Evolutionary conservation across 1,140 invertebrate genomes (phyloP).

Genomic region (Drosophila busckii): DNA sequence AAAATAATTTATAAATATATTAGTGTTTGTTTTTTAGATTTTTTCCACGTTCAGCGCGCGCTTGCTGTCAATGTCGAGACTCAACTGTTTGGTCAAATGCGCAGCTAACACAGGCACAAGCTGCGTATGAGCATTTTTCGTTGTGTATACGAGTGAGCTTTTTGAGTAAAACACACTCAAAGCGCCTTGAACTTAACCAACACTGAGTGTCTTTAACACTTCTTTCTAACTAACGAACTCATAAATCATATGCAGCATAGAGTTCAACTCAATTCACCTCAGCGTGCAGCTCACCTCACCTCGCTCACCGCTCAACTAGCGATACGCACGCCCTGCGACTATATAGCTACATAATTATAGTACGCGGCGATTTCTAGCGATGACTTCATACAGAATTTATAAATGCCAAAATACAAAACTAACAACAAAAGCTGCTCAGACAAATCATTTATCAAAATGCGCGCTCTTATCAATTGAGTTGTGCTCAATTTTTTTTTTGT

Average conservation of each 20-base stretch:
- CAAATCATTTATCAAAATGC: slow-evolving; percentile 59
- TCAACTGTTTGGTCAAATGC: slow-evolving; percentile 70
- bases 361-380: no score
- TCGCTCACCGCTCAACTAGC: no score
- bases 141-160: slow-evolving; percentile 45
- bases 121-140: slow-evolving; percentile 68
- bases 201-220: neutral
- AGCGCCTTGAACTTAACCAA: neutral
- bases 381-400: slow-evolving; percentile 61
- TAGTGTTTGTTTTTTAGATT: slow-evolving; percentile 5
- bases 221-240: slow-evolving; percentile 1
- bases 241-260: slow-evolving; percentile 23
- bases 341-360: no score
- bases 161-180: slow-evolving; percentile 5
- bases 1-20: slow-evolving; percentile 6
- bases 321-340: no score
- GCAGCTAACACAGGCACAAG: slow-evolving; percentile 52
- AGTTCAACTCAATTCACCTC: no score
- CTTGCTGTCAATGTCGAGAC: slow-evolving; percentile 54
- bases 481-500: slow-evolving; percentile 37
- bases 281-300: no score
- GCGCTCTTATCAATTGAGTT: slow-evolving; percentile 63
- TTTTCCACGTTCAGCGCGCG: slow-evolving; percentile 42
- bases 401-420: slow-evolving; percentile 41
- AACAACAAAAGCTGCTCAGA: slow-evolving; percentile 35